Evolutionary conservation across 2,113 vertebrate genomes (phyloP), one percentile per base, ranked within the genome.

Genomic region (Tringa solitaria): DNA sequence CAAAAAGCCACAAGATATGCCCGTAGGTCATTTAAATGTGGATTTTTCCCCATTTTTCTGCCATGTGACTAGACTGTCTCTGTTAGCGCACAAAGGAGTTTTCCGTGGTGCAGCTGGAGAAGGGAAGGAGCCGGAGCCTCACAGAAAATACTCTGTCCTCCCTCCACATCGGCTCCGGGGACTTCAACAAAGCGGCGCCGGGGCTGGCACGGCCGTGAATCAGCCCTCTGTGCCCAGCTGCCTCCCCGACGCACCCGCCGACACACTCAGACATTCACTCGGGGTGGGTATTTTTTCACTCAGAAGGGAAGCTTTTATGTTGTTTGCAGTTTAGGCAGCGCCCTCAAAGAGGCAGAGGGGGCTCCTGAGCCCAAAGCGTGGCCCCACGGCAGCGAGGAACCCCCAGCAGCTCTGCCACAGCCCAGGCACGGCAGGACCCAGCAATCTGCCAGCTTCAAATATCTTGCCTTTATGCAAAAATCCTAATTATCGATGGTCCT

Each of bases 171-270:
- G 1, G 84, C 94, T 80, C 50, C 23, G 15, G 39, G 46, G 54
- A 39, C 63, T 39, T 12, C n/a, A 37, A 91, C 45, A 79, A 68
- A 79, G 59, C 21, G 0, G 59, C 64, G 84, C 65, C 8, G 10
- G 63, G 75, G 84, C 86, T 50, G 88, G 84, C 50, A 1, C 63
- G 4, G 90, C 90, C 1, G 3, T 92, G 82, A 96, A 84, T 97
- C 74, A n/a, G 41, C 74, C 74, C 74, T 95, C 95, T 95, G 82
- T 93, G 70, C 88, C 87, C 96, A 97, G 96, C 95, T 96, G 96
- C 81, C 87, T 85, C 10, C 2, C 74, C 56, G 60, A 51, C 7
- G 68, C 53, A 50, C 78, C 93, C 88, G 24, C 57, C 1, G 3
- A 45, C 75, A 86, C 82, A 93, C 57, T 37, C 92, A 82, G 33